Conservation (phyloP, 2,797 vertebrate species). For the Periparus ater region DNA sequence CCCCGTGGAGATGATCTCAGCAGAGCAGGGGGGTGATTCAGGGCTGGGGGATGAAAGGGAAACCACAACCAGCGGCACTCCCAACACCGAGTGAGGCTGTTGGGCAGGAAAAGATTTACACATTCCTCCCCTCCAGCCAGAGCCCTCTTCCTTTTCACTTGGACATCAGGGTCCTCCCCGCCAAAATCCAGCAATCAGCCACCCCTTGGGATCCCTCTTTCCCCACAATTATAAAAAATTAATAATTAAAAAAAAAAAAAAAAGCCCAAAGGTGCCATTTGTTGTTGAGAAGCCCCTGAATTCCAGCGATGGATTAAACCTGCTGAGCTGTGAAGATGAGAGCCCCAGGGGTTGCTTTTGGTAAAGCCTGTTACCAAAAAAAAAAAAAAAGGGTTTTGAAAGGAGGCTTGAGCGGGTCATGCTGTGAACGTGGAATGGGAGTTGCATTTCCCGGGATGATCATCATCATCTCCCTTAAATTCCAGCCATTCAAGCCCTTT, state of each 20-base stretch:
- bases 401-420: not conserved
- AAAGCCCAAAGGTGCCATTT: not conserved
- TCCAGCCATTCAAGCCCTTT: not conserved
- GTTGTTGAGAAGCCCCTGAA: not conserved
- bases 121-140: not conserved
- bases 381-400: not conserved
- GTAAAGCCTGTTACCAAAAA: not conserved
- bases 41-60: not conserved
- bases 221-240: fast-evolving
- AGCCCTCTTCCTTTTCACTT: not conserved
- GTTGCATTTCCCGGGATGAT: not conserved
- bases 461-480: not conserved
- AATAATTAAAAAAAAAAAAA: no score
- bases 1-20: not conserved
- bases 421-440: not conserved
- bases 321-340: not conserved
- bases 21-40: not conserved
- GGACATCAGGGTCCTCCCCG: not conserved
- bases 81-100: fast-evolving
- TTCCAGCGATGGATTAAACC: not conserved
- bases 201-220: not conserved
- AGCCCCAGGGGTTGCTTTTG: not conserved
- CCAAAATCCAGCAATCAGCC: not conserved
- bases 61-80: not conserved
- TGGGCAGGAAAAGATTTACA: not conserved